A percentile compares a stretch with the other conserved stretches of the same genome.
phyloP scores from a whole-genome alignment of 2,888 invertebrate species.

The Phortica magna region DNA sequence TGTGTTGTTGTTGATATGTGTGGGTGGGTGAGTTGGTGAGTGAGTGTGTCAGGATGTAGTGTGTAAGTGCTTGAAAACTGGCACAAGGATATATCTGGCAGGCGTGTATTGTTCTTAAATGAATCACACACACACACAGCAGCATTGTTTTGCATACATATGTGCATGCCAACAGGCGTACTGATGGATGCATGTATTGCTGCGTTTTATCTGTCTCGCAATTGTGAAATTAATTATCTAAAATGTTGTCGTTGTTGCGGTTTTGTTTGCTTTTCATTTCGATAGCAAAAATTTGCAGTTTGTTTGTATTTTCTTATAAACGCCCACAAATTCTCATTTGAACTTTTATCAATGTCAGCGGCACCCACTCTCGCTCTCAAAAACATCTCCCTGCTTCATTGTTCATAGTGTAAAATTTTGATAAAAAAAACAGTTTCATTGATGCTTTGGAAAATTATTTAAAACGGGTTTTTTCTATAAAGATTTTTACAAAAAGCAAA shows the following conservation, averaged over 20 bases:
- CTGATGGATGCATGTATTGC: not conserved
- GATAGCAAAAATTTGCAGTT: too few relatives aligned
- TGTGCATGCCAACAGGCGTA: too few relatives aligned
- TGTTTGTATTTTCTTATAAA: not conserved
- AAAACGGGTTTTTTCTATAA: too few relatives aligned
- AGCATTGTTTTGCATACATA: not conserved
- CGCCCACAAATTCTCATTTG: slow-evolving; percentile 10
- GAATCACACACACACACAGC: not conserved
- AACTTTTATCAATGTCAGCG: not conserved
- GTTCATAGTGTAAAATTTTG: not conserved
- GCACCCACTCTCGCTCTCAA: slow-evolving; percentile 11
- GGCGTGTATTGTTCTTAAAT: slow-evolving; percentile 2
- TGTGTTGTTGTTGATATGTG: not conserved
- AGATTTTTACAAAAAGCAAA: too few relatives aligned
- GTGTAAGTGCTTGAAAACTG: not conserved
- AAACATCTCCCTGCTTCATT: not conserved
- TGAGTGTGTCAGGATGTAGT: not conserved
- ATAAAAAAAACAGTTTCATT: not conserved
- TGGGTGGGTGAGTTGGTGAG: not conserved
- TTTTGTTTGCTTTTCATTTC: too few relatives aligned
- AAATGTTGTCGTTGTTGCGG: not conserved
- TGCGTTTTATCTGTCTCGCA: not conserved
- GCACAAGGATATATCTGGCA: slow-evolving; percentile 26
- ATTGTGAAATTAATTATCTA: slow-evolving; percentile 2
- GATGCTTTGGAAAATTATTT: too few relatives aligned